Evolutionary conservation across 2,888 invertebrate species (phyloP).

Genomic region (Orchesellides sinensis): DNA sequence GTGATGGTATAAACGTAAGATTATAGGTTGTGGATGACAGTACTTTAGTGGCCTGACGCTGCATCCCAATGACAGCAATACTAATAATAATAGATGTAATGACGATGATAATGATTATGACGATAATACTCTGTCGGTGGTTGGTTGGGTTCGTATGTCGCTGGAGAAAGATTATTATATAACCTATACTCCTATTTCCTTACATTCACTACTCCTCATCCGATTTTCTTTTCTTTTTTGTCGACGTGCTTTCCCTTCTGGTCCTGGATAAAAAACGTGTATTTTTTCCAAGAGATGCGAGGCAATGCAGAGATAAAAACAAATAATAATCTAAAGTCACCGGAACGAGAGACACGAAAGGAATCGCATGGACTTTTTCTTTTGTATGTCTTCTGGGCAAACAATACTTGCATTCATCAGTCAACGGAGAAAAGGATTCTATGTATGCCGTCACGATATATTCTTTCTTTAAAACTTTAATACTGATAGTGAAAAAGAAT

Average conservation of each 20-base stretch:
- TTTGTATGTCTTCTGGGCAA: not conserved
- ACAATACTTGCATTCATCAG: not conserved
- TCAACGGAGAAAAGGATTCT: no score
- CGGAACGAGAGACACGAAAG: no score
- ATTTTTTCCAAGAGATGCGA: not conserved
- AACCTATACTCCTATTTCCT: not conserved
- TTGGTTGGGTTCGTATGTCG: not conserved
- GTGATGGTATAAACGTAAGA: not conserved
- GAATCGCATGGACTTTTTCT: not conserved
- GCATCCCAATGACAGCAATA: conserved; percentile 27
- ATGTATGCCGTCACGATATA: no score
- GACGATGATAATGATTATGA: conserved; percentile 33
- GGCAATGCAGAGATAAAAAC: not conserved
- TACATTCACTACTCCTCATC: not conserved
- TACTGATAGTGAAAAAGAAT: conserved; percentile 3
- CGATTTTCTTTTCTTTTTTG: not conserved
- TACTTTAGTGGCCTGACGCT: not conserved
- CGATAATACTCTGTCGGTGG: conserved; percentile 1
- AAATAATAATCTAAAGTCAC: not conserved
- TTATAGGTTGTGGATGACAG: not conserved
- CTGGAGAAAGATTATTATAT: not conserved
- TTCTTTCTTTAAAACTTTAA: no score
- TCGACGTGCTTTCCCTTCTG: no score
- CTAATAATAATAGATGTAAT: conserved; percentile 20
- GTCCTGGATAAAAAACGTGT: conserved; percentile 29